Base-by-base conservation (phyloP, 1,140 invertebrate species). In the Brachionus calyciflorus region DNA sequence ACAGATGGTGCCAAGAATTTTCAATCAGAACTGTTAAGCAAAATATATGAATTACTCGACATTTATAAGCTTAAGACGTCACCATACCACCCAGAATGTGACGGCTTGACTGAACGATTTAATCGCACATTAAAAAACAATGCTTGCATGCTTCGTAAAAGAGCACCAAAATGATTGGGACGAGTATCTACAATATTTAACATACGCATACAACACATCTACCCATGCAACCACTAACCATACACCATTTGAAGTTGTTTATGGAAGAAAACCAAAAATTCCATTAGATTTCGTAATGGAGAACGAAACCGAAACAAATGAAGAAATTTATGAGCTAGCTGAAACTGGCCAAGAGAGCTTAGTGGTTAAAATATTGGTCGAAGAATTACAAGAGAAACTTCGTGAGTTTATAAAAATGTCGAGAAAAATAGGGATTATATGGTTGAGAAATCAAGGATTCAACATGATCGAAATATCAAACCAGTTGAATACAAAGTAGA, bases 1-100 rank as follows among this genome's bases (percentile, higher is more conserved):
- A 21, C 26, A 4, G 77, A 78, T 30, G 24, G 37, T 37, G 78
- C 1, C 78, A 78, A 10, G 76, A 80, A 65, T 65, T 79, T 19
- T 49, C 78, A 63, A 49, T 41, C 40, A 5, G 73, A 44, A 78
- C 68, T 78, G 77, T 77, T 6, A 14, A 69, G 6, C 70, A 77
- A 17, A 10, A 51, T 1, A 48, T 77, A 49, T 21, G 37, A 65
- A 21, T 3, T 33, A 2, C 9, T 65, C 9, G 60, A 41, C 9
- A 28, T 65, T 2, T 7, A 65, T 10, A 33, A 65, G n/a, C 76
- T 80, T 7, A 14, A 57, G n/a, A 57, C 53, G 2, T 57, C 53
- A n/a, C 24, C 53, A 17, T 57, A 57, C 53, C 53, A 57, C 19
- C 53, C 53, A 9, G 30, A 33, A 33, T 28, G 24, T n/a, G 30